These are phyloP conservation scores for Tinamus guttatus DNA, from an alignment of 2,113 vertebrate genomes.

Conservation along the genomic window DNA sequence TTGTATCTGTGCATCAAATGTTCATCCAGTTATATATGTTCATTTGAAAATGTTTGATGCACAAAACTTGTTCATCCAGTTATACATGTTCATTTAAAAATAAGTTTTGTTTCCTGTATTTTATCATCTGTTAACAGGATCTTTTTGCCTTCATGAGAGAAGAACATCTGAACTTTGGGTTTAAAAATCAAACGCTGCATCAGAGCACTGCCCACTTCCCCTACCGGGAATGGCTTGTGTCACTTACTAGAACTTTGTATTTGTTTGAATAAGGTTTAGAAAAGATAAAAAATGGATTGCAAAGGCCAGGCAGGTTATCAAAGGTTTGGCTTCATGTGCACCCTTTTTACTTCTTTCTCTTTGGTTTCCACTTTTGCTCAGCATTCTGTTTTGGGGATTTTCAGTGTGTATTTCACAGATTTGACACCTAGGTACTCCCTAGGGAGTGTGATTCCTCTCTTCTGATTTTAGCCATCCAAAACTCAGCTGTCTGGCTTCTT, in stretches of 20 bases:
- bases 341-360: background rate
- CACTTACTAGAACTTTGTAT: background rate
- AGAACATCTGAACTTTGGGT: background rate
- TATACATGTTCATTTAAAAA: no score
- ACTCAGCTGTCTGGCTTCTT: background rate
- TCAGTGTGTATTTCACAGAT: background rate
- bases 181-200: constrained; percentile 43
- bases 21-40: no score
- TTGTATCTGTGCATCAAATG: background rate
- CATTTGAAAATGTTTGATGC: no score
- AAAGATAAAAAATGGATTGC: background rate
- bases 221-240: background rate
- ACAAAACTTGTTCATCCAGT: no score
- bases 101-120: background rate
- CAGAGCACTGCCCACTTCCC: background rate
- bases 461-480: background rate
- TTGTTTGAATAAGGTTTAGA: constrained; percentile 37
- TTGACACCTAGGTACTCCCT: accelerated
- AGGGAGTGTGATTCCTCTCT: background rate
- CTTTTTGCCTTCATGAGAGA: background rate
- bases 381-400: background rate
- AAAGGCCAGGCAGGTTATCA: background rate
- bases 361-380: background rate
- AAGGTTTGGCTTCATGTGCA: background rate
- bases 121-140: background rate